phyloP scores from a whole-genome alignment of 2,888 invertebrate species.

The Acheta domesticus region DNA sequence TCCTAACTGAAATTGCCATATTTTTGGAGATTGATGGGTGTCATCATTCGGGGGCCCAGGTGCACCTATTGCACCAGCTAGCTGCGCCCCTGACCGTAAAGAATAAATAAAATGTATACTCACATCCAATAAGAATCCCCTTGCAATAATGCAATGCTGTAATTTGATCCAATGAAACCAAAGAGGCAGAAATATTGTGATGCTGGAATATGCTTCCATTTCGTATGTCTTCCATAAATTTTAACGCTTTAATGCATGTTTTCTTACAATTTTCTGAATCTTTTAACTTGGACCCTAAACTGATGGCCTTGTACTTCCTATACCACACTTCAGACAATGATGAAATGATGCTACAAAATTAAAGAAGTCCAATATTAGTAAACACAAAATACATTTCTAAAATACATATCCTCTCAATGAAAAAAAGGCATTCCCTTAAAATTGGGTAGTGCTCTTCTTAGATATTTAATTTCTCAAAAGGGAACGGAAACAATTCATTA shows the following conservation, averaged over 20 bases:
- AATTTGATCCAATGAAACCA: constrained; percentile 30
- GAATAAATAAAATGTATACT: neutral
- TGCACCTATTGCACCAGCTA: too few species aligned
- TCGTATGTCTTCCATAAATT: constrained; percentile 27
- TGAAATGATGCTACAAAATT: constrained; percentile 31
- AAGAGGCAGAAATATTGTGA: constrained; percentile 28
- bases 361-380: neutral
- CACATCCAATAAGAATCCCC: constrained; percentile 33
- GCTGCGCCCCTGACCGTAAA: too few species aligned
- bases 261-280: constrained; percentile 31
- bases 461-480: neutral
- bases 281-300: constrained; percentile 21
- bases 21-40: too few species aligned
- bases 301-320: constrained; percentile 29
- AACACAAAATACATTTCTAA: too few species aligned
- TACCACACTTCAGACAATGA: constrained; percentile 31
- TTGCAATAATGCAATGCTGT: constrained; percentile 32
- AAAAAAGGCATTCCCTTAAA: too few species aligned
- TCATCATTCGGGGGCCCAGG: too few species aligned
- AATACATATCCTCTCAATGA: too few species aligned
- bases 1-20: too few species aligned
- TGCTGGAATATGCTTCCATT: constrained; percentile 31
- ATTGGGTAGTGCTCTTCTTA: neutral
- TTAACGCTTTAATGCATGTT: constrained; percentile 27
- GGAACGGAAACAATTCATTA: too few species aligned